Base-by-base conservation (phyloP, 2,888 invertebrate genomes). In the Drosophila flavopinicola region DNA sequence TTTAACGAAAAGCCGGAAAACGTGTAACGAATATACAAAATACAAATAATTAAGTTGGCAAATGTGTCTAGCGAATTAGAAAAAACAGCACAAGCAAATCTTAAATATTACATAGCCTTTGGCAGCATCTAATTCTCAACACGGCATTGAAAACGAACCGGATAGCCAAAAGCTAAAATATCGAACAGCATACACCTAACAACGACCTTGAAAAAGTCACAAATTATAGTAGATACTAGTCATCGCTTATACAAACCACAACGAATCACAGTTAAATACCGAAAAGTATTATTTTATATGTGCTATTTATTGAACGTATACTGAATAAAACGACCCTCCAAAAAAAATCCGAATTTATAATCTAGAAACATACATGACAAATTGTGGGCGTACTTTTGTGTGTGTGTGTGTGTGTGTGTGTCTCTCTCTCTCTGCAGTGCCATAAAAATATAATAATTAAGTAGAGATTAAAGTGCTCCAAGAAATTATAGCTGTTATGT, bases 371-470 rank as follows among this genome's bases (percentile, higher is more conserved):
- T 24, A 37, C 41, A 15, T 30, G 29, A 41, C 1, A 15, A 37
- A 11, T 61, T 60, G 85, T 80, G 82, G 77, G 85, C 75, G 77
- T 84, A n/a, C n/a, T n/a, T n/a, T n/a, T n/a, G n/a, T n/a, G n/a
- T n/a, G n/a, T n/a, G n/a, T n/a, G n/a, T n/a, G n/a, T n/a, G n/a
- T n/a, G n/a, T n/a, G n/a, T n/a, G n/a, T 24, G 3, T 53, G 45
- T 51, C 57, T 32, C 68, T 32, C 35, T 27, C 20, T 39, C 15
- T 35, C 1, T 11, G 9, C 37, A 33, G 42, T 66, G 52, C 72
- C 47, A 59, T 52, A 45, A 1, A 52, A 23, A 27, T 15, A 58
- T 45, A 23, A 9, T 30, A 59, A 74, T 70, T 75, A 58, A 70
- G 42, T 42, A 32, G 23, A 48, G 32, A 38, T 64, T 33, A 38